Evolutionary conservation across 2,113 vertebrate genomes (phyloP).

Genomic region (Solenodon paradoxus): DNA sequence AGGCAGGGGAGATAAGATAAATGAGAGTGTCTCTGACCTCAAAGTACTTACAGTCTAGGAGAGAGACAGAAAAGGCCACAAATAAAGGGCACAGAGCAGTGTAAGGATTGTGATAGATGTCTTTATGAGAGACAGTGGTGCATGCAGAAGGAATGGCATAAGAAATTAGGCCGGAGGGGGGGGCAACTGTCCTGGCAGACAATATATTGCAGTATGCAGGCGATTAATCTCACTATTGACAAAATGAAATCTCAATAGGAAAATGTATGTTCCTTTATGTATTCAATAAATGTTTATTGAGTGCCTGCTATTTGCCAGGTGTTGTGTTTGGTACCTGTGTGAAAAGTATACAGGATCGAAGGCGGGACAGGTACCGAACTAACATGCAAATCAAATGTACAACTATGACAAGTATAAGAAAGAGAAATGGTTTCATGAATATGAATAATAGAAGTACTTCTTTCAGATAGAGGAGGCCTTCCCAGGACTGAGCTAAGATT

Average conservation of each 20-base stretch:
- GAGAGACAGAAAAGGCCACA: neutral
- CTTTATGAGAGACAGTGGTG: neutral
- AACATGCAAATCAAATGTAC: neutral
- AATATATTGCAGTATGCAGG: neutral
- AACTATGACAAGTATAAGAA: neutral
- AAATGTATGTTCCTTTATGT: neutral
- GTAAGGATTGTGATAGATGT: neutral
- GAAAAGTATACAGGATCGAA: neutral
- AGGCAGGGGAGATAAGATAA: neutral
- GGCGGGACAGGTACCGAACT: neutral
- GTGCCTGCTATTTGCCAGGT: neutral
- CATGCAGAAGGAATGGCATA: neutral
- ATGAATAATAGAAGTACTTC: neutral
- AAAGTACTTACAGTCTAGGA: neutral
- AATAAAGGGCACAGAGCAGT: neutral
- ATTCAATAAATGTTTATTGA: neutral
- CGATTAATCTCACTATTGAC: constrained; percentile 17
- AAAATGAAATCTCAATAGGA: neutral
- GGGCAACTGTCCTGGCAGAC: neutral
- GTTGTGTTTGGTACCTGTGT: neutral
- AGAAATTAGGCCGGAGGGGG: neutral
- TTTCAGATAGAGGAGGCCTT: neutral
- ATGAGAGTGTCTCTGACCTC: neutral
- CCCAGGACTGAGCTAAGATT: neutral
- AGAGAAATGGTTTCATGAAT: neutral